These are phyloP conservation scores for Archaeoteleia sp. DNA, from an alignment of 2,888 invertebrate genomes.

Conservation along the genomic window DNA sequence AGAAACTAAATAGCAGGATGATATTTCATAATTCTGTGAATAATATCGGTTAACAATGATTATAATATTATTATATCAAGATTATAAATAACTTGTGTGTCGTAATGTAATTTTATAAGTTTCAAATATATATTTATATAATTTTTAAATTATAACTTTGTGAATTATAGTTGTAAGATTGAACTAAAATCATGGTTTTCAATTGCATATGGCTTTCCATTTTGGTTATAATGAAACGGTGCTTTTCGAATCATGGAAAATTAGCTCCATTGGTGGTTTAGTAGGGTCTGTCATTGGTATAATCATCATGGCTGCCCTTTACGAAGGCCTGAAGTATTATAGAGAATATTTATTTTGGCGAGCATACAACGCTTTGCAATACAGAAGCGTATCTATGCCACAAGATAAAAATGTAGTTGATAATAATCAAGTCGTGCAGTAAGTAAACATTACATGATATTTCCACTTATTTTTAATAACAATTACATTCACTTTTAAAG, in stretches of 20 bases:
- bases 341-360: slow-evolving; percentile 86
- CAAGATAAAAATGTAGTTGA: slow-evolving; percentile 80
- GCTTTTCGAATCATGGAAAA: slow-evolving; percentile 89
- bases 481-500: not conserved
- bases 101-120: no score
- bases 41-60: no score
- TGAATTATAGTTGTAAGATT: no score
- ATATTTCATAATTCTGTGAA: no score
- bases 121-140: no score
- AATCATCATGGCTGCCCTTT: slow-evolving; percentile 92
- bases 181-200: no score
- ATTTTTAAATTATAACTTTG: no score
- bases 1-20: no score
- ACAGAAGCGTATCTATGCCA: slow-evolving; percentile 89
- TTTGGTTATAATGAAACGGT: slow-evolving; percentile 86
- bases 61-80: no score
- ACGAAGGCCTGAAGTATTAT: slow-evolving; percentile 96
- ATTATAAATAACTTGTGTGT: no score
- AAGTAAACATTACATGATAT: slow-evolving; percentile 75
- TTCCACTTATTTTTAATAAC: not conserved
- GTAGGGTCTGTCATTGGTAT: slow-evolving; percentile 94
- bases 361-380: slow-evolving; percentile 89
- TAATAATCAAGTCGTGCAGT: slow-evolving; percentile 88
- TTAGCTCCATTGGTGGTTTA: slow-evolving; percentile 84
- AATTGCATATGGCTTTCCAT: slow-evolving; percentile 83